Evolutionary conservation across 2,888 invertebrate genomes (phyloP), one percentile per base, ranked within the genome.

Genomic region (Leptinotarsa haldemani): DNA sequence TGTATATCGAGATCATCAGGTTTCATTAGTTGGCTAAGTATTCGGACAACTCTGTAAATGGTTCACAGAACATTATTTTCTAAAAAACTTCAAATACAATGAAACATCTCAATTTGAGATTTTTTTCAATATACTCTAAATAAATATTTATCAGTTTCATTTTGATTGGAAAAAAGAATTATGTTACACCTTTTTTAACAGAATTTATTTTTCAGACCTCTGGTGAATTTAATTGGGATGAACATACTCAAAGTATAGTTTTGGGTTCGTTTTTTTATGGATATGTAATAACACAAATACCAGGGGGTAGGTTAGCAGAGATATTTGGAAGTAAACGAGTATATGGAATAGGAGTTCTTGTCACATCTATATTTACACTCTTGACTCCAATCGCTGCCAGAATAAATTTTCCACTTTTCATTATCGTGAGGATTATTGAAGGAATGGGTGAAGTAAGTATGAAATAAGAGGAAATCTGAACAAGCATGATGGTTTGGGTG

Each of bases 291-390:
- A 95, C 95, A 61, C 95, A 95, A 89, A 91, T 94, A 78, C 95
- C 95, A 52, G 95, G 95, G 53, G 95, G 95, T n/a, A 89, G 94
- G 81, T 89, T 97, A 88, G 95, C 97, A 1, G 96, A 96, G 87
- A 89, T 93, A 79, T 91, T 93, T 84, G 97, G 98, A 50, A 97
- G 96, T n/a, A 97, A 96, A 88, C 88, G 93, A 76, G 91, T 97
- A 3, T 96, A 94, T 84, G 96, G 96, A 18, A 85, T 94, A 48
- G 96, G 95, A 5, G 93, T 96, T 1, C 88, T 96, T 65, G 88
- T 95, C 63, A 95, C 96, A 4, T 94, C 95, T 7, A 85, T 97
- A 70, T 93, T 96, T 80, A 96, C 97, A 0, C 88, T 97, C 22
- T 86, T 96, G 18, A 95, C 95, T 74, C 97, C 97, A 0, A 88